A percentile compares a stretch with the other conserved stretches of the same genome.
These are phyloP conservation scores for Pseudachorutes palmiensis DNA, from an alignment of 1,140 invertebrate species.

Conservation along the genomic window DNA sequence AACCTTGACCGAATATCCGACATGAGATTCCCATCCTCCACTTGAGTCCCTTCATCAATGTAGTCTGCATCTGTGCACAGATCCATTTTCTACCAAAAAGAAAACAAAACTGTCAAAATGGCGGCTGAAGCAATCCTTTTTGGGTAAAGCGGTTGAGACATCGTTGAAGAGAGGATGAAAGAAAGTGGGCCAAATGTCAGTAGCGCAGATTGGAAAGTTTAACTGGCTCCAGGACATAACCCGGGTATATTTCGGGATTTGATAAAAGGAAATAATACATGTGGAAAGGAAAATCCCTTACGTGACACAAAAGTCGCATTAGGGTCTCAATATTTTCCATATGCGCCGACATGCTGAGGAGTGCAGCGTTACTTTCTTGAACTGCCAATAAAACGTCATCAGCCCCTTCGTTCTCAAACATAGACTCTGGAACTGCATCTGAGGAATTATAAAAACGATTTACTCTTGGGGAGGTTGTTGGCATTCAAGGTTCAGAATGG, in stretches of 20 bases:
- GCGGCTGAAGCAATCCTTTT: not conserved
- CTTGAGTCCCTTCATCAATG: slow-evolving; percentile 34
- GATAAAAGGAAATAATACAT: not conserved
- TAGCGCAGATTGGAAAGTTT: too few relatives aligned
- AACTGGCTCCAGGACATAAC: too few relatives aligned
- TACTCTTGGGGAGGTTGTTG: too few relatives aligned
- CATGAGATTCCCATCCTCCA: slow-evolving; percentile 35
- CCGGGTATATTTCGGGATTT: too few relatives aligned
- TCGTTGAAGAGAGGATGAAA: too few relatives aligned
- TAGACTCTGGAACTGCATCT: not conserved
- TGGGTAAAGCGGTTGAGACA: too few relatives aligned
- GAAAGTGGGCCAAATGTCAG: not conserved
- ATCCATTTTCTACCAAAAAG: slow-evolving; percentile 34
- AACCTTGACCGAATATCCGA: slow-evolving; percentile 33
- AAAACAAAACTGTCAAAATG: not conserved
- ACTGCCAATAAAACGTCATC: slow-evolving; percentile 32
- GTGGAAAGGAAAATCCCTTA: slow-evolving; percentile 20
- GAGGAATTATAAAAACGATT: not conserved
- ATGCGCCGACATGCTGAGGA: slow-evolving; percentile 26
- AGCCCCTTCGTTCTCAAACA: slow-evolving; percentile 8
- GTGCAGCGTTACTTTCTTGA: slow-evolving; percentile 27
- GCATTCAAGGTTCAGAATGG: too few relatives aligned
- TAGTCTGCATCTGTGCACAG: slow-evolving; percentile 33
- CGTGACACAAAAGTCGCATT: slow-evolving; percentile 37
- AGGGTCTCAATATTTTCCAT: slow-evolving; percentile 38